Conservation (phyloP, 2,888 invertebrate species). For the Melipona bicolor region DNA sequence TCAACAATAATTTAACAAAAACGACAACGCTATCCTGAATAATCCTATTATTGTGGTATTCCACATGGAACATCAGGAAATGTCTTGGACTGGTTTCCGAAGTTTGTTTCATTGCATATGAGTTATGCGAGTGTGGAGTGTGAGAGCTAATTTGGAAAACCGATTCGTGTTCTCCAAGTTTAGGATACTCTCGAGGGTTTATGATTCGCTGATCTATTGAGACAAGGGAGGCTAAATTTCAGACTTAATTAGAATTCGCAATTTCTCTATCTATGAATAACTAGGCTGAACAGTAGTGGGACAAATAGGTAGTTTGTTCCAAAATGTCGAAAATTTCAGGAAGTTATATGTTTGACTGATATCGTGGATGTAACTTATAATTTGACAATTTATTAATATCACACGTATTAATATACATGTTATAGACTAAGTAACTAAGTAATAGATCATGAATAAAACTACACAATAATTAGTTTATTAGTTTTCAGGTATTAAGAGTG, state of each 20-base stretch:
- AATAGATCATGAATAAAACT: too few species aligned
- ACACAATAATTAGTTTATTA: too few species aligned
- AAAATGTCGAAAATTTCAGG: background rate
- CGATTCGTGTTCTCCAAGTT: conserved; percentile 15
- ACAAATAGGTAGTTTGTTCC: background rate
- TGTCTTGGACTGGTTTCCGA: background rate
- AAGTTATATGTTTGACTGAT: background rate
- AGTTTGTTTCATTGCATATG: background rate
- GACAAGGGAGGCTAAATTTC: background rate
- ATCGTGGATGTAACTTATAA: background rate
- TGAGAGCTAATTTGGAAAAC: conserved; percentile 11
- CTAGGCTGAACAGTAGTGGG: background rate
- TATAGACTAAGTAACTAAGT: too few species aligned
- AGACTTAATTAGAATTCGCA: conserved; percentile 17
- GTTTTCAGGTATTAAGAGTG: too few species aligned
- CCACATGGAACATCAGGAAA: background rate
- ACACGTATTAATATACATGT: background rate
- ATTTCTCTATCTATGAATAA: conserved; percentile 6
- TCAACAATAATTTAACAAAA: background rate
- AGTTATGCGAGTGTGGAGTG: background rate
- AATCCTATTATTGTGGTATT: background rate
- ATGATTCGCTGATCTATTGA: conserved; percentile 2
- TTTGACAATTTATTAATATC: background rate
- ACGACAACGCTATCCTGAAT: background rate
- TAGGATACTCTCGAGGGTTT: background rate